Percentiles rank a stretch among this genome's conserved stretches.
phyloP scores from a whole-genome alignment of 2,113 vertebrate species.

The Eretmochelys imbricata region DNA sequence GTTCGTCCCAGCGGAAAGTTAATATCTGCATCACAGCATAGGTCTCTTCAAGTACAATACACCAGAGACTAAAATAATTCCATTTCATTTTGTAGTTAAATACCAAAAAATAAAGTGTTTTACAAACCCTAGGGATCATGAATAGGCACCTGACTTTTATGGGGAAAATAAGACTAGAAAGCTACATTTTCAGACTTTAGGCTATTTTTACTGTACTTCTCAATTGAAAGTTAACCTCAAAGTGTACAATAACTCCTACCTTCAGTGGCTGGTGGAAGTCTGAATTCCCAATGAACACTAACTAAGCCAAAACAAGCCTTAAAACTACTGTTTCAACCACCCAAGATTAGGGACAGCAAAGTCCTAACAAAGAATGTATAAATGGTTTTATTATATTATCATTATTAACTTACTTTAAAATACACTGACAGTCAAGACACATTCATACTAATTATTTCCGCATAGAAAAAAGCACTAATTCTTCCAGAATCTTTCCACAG shows the following conservation, averaged over 20 bases:
- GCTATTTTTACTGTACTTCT: background rate
- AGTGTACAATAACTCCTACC: background rate
- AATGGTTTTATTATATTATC: background rate
- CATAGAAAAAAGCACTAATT: background rate
- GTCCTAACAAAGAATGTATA: background rate
- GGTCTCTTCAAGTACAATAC: background rate
- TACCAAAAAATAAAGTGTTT: background rate
- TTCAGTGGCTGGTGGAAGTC: background rate
- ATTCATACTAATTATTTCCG: background rate
- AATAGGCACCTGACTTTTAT: background rate
- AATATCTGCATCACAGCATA: background rate
- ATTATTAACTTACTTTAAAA: background rate
- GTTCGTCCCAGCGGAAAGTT: background rate
- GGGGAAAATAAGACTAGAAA: background rate
- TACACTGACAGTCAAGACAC: background rate
- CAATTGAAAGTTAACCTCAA: background rate
- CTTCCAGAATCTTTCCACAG: background rate
- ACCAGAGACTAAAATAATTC: background rate
- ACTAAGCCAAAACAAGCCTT: background rate
- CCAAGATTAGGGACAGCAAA: background rate
- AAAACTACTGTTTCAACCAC: background rate
- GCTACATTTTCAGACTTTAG: background rate
- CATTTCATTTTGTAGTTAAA: background rate
- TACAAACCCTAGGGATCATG: background rate
- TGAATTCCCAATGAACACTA: background rate